Conservation (phyloP, 2,113 vertebrate species). For the Ceratotherium simum region DNA sequence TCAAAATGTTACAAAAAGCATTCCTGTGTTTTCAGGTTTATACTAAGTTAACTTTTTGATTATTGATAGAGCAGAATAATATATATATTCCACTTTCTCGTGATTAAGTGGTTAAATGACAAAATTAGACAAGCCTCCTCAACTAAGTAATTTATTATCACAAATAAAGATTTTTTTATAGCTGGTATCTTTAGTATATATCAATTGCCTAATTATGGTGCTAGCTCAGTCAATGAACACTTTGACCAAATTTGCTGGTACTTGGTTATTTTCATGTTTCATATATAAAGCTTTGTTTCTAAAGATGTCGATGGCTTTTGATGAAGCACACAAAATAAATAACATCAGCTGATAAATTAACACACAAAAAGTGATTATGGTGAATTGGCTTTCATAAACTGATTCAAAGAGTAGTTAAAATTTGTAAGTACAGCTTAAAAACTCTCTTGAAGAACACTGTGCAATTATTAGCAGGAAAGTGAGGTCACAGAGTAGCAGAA, state of each 20-base stretch:
- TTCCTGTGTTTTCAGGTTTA: background rate
- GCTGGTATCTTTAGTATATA: background rate
- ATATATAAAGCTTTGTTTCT: background rate
- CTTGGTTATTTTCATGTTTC: background rate
- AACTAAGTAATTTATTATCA: background rate
- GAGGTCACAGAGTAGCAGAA: background rate
- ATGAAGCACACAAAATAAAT: background rate
- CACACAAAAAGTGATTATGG: background rate
- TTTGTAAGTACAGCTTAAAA: background rate
- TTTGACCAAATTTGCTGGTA: background rate
- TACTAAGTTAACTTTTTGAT: background rate
- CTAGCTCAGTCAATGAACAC: background rate
- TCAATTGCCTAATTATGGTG: background rate
- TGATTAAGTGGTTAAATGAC: background rate
- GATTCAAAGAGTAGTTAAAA: background rate
- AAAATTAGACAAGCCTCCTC: background rate
- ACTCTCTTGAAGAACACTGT: background rate
- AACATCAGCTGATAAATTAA: background rate
- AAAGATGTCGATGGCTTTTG: background rate
- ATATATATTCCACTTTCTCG: background rate
- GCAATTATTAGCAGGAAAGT: background rate
- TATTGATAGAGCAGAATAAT: background rate
- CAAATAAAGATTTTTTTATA: background rate
- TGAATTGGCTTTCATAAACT: background rate
- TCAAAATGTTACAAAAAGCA: background rate